These are phyloP conservation scores for Zosterops hypoxanthus DNA, from an alignment of 2,113 vertebrate species.

Conservation along the genomic window DNA sequence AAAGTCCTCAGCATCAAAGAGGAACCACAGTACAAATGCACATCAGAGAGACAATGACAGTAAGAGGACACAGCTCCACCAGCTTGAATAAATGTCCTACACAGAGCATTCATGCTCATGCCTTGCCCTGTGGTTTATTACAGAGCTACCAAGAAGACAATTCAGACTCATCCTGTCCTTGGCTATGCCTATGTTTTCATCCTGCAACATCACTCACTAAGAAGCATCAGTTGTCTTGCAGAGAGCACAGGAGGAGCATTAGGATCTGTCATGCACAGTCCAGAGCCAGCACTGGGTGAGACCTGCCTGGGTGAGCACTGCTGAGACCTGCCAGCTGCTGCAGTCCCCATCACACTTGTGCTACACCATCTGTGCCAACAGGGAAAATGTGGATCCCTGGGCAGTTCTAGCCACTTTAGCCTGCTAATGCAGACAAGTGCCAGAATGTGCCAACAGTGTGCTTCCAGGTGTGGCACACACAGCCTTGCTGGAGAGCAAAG, in stretches of 20 bases:
- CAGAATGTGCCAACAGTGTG: accelerated
- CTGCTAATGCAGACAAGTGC: accelerated
- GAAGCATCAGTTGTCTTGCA: not conserved
- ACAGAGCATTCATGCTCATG: not conserved
- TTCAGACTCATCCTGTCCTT: not conserved
- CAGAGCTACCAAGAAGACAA: not conserved
- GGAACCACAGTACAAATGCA: not conserved
- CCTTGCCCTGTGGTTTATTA: not conserved
- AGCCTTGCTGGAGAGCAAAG: not conserved
- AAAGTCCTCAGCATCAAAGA: not conserved
- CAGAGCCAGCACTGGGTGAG: not conserved
- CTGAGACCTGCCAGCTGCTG: not conserved
- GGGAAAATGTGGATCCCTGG: accelerated
- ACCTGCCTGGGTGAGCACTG: not conserved
- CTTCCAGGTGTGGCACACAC: not conserved
- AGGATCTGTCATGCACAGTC: not conserved
- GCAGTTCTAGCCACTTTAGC: not conserved
- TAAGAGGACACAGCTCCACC: not conserved
- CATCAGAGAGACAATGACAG: not conserved
- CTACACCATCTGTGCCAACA: accelerated
- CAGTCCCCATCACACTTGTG: not conserved
- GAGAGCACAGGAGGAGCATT: not conserved
- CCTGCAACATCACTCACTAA: not conserved
- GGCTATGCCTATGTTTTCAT: not conserved
- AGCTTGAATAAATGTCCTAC: not conserved